Evolutionary conservation across 2,888 invertebrate genomes (phyloP), one percentile per base, ranked within the genome.

Genomic region (Drosophila helvetica): DNA sequence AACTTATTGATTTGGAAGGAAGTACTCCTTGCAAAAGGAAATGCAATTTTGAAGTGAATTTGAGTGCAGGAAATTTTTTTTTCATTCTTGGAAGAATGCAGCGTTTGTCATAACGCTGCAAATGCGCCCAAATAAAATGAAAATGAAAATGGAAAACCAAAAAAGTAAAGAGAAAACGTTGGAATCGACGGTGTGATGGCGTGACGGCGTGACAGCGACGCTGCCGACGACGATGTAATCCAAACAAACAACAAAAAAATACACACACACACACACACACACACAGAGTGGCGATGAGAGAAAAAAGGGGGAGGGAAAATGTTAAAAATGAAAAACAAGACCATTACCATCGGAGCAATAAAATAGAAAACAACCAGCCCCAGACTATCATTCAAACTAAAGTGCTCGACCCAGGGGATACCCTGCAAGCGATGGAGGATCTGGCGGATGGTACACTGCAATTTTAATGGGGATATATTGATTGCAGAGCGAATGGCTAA

Each of bases 31-130:
- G 22, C 15, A 6, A 7, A 38, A n/a, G 7, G 38, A 7, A 30
- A 10, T 30, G 4, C 30, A 10, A 7, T 7, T 38, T 38, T 0
- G 12, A 33, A 33, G 12, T 1, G 10, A 10, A 1, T 15, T 38
- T 15, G 5, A 33, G 12, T 1, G 33, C 33, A 33, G 5, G 12
- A 12, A 3, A 33, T 15, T 15, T 38, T 1, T 15, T n/a, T 38
- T 38, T 15, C n/a, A 6, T 38, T 38, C 38, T 15, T 7, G 1
- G 15, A 12, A 12, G 0, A 4, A 33, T 33, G n/a, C n/a, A n/a
- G n/a, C n/a, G 85, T 85, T 85, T 85, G 85, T 85, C 88, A 85
- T 85, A 85, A 85, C 86, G 88, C 84, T 79, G 78, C 86, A 88
- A 86, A 83, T 80, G 80, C 84, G 88, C 75, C 79, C 86, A 84